Evolutionary conservation across 2,888 invertebrate genomes (phyloP), one percentile per base, ranked within the genome.

Genomic region (Trichogramma evanescens): DNA sequence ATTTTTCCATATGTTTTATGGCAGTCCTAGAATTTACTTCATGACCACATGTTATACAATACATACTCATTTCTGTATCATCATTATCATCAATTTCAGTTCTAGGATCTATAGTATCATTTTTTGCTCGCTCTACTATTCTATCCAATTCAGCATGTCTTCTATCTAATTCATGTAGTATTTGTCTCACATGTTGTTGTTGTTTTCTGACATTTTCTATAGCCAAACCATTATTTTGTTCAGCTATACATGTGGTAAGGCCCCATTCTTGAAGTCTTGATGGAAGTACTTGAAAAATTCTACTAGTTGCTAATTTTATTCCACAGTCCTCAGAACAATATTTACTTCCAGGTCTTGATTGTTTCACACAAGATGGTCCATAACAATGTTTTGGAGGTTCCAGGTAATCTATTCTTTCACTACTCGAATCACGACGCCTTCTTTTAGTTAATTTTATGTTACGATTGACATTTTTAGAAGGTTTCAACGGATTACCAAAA

Each of bases 1-100:
- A 98, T 76, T 95, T 95, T 80, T 96, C 97, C 94, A 98, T 95
- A 74, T 98, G 98, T 71, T 93, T 92, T 26, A 96, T 86, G 0
- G 95, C 96, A 0, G 92, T 91, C 58, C 89, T 86, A 1, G 93
- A 91, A 75, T 93, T 91, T 63, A 97, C 90, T 81, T 97, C 96
- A 76, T 93, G 93, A 0, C 97, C 97, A 79, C 98, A 98, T 0
- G 96, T 96, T 43, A 97, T 93, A 78, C 98, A 98, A 76, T 94
- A 94, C 84, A 94, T 91, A 55, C 90, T 91, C 63, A 88, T 86
- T 69, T 87, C 87, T 54, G 85, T 84, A 70, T 87, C 87, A 63
- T 89, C 88, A 63, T 83, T 84, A 49, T 85, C 85, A 44, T 86
- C 86, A 51, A 82, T 80, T 43, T 77, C 78, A 2, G 80, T 75